phyloP scores from a whole-genome alignment of 2,888 invertebrate species.

The Acronicta aceris region DNA sequence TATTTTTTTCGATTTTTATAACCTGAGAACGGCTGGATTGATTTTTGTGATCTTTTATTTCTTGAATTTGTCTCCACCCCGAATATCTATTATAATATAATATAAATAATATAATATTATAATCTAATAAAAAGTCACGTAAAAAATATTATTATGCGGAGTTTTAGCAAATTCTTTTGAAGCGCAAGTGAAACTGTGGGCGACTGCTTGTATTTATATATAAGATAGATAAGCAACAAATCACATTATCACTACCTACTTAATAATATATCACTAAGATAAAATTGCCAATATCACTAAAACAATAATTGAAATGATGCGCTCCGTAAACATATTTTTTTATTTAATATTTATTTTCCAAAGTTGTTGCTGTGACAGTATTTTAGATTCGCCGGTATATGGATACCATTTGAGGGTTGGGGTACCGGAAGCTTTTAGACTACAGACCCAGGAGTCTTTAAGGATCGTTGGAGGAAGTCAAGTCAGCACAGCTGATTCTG shows the following conservation, averaged over 20 bases:
- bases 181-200: no score
- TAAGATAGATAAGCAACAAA: conserved; percentile 25
- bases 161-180: no score
- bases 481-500: conserved; percentile 54
- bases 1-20: no score
- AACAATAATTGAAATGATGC: conserved; percentile 25
- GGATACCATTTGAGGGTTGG: conserved; percentile 72
- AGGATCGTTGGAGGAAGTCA: conserved; percentile 73
- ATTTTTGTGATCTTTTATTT: no score
- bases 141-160: no score
- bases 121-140: no score
- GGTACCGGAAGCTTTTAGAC: conserved; percentile 63
- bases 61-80: no score
- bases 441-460: conserved; percentile 54
- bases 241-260: not conserved
- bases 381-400: conserved; percentile 42
- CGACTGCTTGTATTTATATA: no score
- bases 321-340: conserved; percentile 14
- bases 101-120: no score
- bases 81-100: no score
- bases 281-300: conserved; percentile 1
- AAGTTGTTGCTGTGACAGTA: conserved; percentile 26
- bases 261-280: conserved; percentile 1
- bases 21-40: no score
- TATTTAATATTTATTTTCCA: conserved; percentile 40